These are phyloP conservation scores for Phasia obesa DNA, from an alignment of 2,888 invertebrate species.

Conservation along the genomic window DNA sequence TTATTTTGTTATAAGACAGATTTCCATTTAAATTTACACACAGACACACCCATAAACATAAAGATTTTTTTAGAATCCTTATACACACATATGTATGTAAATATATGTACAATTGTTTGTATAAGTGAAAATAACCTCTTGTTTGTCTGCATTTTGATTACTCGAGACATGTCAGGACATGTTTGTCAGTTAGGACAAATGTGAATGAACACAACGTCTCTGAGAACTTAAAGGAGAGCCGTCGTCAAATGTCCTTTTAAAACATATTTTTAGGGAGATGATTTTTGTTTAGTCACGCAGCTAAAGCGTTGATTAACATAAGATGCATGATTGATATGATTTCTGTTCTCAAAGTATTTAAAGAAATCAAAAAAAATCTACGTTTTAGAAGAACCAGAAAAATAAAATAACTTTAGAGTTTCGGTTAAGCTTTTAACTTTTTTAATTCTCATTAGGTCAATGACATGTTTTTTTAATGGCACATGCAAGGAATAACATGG, in stretches of 20 bases:
- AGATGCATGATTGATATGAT: no score
- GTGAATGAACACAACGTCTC: constrained; percentile 58
- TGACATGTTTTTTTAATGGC: no score
- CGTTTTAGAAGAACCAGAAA: no score
- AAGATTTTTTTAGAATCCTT: neutral
- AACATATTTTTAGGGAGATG: neutral
- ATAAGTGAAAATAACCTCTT: constrained; percentile 54
- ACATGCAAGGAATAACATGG: no score
- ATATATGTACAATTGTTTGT: neutral
- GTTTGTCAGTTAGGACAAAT: constrained; percentile 57
- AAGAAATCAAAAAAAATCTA: no score
- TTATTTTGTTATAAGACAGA: neutral
- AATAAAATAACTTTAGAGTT: no score
- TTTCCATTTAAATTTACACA: no score
- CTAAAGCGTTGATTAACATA: no score
- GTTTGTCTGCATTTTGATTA: constrained; percentile 64
- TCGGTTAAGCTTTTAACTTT: no score
- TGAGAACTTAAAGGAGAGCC: constrained; percentile 15
- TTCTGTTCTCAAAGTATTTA: no score
- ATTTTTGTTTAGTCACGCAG: neutral
- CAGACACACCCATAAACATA: neutral
- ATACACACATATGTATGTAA: neutral
- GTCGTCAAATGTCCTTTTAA: neutral
- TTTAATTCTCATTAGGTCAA: no score
- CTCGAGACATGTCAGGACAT: constrained; percentile 62